A percentile compares a stretch with the other conserved stretches of the same genome.
Conservation (phyloP, 2,888 invertebrate genomes). For the Cepaea hortensis region DNA sequence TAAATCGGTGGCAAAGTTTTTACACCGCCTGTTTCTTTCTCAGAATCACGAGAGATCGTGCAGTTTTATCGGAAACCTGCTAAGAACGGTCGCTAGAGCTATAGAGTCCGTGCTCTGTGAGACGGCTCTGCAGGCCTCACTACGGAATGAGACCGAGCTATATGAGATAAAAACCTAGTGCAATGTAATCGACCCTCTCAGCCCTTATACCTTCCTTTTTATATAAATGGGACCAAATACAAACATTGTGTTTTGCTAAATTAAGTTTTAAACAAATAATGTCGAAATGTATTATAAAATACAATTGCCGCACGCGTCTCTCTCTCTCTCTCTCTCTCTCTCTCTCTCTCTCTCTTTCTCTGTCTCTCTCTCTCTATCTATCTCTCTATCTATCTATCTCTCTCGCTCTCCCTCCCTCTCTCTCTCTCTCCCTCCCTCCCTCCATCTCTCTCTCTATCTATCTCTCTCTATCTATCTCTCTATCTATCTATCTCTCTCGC, state of each 20-base stretch:
- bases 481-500: background rate
- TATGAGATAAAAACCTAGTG: too few species aligned
- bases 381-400: background rate
- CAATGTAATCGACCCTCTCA: background rate
- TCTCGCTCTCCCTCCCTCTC: background rate
- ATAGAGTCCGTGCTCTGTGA: background rate
- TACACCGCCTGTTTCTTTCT: too few species aligned
- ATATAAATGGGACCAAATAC: background rate
- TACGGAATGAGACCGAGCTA: background rate
- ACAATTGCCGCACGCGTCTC: background rate
- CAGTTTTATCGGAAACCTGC: too few species aligned
- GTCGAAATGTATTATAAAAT: background rate
- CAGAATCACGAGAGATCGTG: too few species aligned
- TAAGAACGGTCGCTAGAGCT: background rate
- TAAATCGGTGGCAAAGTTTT: too few species aligned
- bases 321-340: background rate
- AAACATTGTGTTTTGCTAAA: background rate
- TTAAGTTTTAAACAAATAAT: background rate
- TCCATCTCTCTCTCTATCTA: background rate
- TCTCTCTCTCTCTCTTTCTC: slow-evolving; percentile 9
- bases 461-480: background rate
- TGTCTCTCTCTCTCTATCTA: slow-evolving; percentile 26
- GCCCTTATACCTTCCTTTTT: background rate
- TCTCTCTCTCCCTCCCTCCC: background rate
- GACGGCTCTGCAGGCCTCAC: background rate